phyloP scores from a whole-genome alignment of 2,888 invertebrate species.

The Plagiodera versicolora region DNA sequence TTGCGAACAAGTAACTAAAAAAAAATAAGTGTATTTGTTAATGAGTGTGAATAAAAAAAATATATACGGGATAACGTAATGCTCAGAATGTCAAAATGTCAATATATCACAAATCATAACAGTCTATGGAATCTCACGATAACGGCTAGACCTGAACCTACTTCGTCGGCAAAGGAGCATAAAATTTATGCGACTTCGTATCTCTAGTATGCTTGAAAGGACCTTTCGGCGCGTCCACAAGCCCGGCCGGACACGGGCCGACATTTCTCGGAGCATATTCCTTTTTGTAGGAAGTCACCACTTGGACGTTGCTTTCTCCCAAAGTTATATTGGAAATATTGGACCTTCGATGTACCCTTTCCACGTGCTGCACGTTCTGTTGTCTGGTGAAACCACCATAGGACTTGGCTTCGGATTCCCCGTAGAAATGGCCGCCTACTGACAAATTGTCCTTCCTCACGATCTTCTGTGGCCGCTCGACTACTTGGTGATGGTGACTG shows the following conservation, averaged over 20 bases:
- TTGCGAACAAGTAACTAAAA: slow-evolving; percentile 16
- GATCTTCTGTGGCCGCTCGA: slow-evolving; percentile 66
- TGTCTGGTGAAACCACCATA: slow-evolving; percentile 68
- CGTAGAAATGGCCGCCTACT: slow-evolving; percentile 74
- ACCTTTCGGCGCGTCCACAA: slow-evolving; percentile 73
- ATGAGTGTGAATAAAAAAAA: neutral
- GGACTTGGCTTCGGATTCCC: slow-evolving; percentile 69
- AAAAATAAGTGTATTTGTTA: slow-evolving; percentile 24
- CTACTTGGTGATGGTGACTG: slow-evolving; percentile 54
- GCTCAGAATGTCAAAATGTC: slow-evolving; percentile 47
- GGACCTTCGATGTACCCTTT: slow-evolving; percentile 64
- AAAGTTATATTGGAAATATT: slow-evolving; percentile 77
- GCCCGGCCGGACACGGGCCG: slow-evolving; percentile 79
- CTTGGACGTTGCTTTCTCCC: slow-evolving; percentile 65
- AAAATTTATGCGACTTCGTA: slow-evolving; percentile 83
- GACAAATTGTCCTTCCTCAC: slow-evolving; percentile 68
- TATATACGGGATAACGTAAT: slow-evolving; percentile 9
- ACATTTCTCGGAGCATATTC: slow-evolving; percentile 72
- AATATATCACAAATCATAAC: slow-evolving; percentile 34
- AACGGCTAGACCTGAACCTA: slow-evolving; percentile 29
- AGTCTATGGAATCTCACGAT: slow-evolving; percentile 20
- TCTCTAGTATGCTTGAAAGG: slow-evolving; percentile 84
- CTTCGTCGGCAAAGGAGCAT: slow-evolving; percentile 66
- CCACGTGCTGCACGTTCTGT: slow-evolving; percentile 58
- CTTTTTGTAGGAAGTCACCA: slow-evolving; percentile 72